Evolutionary conservation across 2,113 vertebrate species (phyloP).

Genomic region (Rhabdornis inornatus): DNA sequence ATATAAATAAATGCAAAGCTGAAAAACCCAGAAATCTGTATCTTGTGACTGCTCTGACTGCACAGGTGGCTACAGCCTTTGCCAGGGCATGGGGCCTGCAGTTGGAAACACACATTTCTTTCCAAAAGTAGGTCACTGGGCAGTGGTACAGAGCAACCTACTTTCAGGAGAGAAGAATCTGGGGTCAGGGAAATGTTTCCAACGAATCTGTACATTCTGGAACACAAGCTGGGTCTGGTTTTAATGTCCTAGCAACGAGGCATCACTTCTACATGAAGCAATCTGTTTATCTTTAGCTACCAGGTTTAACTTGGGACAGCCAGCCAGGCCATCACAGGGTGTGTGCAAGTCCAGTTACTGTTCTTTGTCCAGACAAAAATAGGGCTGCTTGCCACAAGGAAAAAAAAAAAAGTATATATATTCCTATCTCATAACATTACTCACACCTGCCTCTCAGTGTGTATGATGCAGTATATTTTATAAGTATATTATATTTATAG

Average conservation of each 20-base stretch:
- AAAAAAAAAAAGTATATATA: not conserved
- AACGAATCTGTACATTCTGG: not conserved
- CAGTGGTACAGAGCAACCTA: constrained; percentile 26
- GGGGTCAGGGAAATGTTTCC: constrained; percentile 12
- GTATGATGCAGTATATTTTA: not conserved
- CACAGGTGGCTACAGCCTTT: not conserved
- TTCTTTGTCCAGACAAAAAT: not conserved
- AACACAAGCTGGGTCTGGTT: not conserved
- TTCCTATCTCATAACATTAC: not conserved
- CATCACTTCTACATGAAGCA: not conserved
- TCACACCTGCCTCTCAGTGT: not conserved
- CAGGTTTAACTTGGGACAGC: not conserved
- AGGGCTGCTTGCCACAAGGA: not conserved
- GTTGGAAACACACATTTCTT: constrained; percentile 14
- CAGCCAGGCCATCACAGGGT: not conserved
- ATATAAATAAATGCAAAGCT: constrained; percentile 3
- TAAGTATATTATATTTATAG: too few relatives aligned
- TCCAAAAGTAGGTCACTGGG: constrained; percentile 53
- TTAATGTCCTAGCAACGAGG: not conserved
- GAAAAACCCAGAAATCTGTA: not conserved
- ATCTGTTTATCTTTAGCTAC: constrained; percentile 32
- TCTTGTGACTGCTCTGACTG: constrained; percentile 21
- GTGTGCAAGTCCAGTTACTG: not conserved
- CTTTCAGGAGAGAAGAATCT: constrained; percentile 3
- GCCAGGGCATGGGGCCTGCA: constrained; percentile 5